Conservation (phyloP, 2,113 vertebrate genomes). For the Eulemur macaco region DNA sequence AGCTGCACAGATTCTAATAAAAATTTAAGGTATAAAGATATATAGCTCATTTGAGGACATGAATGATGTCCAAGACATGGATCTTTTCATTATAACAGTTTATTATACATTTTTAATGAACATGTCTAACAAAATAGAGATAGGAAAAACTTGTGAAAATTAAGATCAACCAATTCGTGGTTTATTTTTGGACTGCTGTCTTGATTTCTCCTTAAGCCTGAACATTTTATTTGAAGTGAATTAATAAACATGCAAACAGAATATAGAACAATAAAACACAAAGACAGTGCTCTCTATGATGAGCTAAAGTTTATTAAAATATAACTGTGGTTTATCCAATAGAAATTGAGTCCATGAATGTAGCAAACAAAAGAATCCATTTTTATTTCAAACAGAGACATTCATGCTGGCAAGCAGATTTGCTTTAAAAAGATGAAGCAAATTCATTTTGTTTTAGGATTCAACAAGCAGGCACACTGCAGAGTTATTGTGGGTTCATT, state of each 20-base stretch:
- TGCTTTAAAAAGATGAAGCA: background rate
- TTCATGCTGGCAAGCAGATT: background rate
- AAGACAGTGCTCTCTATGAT: background rate
- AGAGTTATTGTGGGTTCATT: background rate
- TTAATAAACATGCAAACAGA: background rate
- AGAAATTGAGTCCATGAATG: background rate
- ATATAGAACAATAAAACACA: background rate
- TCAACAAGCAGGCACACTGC: background rate
- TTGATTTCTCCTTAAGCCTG: background rate
- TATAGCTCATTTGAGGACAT: background rate
- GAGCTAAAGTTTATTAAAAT: background rate
- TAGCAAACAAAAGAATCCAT: background rate
- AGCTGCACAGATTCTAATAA: background rate
- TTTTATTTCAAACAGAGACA: constrained; percentile 42
- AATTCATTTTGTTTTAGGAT: constrained; percentile 36
- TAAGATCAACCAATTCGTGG: background rate
- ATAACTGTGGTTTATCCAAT: background rate
- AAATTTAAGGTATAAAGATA: background rate
- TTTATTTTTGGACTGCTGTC: background rate
- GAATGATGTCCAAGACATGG: background rate
- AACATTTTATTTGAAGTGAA: background rate
- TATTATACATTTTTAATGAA: background rate
- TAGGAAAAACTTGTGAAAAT: constrained; percentile 1
- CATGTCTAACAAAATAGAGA: constrained; percentile 6
- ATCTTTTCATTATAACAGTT: background rate